Evolutionary conservation across 2,113 vertebrate species (phyloP).

Genomic region (Apodemus sylvaticus): DNA sequence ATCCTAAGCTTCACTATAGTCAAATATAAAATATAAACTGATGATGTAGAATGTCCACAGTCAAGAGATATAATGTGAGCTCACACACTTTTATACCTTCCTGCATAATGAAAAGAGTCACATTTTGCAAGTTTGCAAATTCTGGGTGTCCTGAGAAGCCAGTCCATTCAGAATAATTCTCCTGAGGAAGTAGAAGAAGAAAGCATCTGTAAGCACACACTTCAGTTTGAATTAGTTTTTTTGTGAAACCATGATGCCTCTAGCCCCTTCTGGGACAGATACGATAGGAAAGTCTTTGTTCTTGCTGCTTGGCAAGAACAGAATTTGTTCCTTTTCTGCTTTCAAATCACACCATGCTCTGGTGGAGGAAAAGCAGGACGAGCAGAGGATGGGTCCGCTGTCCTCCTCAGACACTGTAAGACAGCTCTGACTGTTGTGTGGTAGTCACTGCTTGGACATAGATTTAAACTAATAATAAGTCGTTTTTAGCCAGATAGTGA

Average conservation of each 20-base stretch:
- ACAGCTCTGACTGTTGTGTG: not conserved
- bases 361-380: not conserved
- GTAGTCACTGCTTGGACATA: not conserved
- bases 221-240: not conserved
- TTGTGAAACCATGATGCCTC: not conserved
- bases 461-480: not conserved
- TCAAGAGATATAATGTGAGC: not conserved
- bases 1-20: not conserved
- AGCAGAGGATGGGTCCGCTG: not conserved
- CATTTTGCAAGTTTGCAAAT: not conserved
- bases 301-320: not conserved
- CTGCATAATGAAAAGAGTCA: not conserved
- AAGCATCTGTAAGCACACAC: not conserved
- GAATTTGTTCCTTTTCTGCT: not conserved
- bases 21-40: not conserved
- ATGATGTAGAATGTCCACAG: not conserved
- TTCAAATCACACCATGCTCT: not conserved
- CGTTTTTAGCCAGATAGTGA: not conserved
- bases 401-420: too few relatives aligned
- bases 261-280: not conserved
- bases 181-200: not conserved
- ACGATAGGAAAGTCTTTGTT: not conserved
- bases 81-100: not conserved
- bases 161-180: not conserved
- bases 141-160: not conserved